A percentile compares a stretch with the other conserved stretches of the same genome.
Conservation (phyloP, 2,113 vertebrate species). For the Leptodactylus fuscus region DNA sequence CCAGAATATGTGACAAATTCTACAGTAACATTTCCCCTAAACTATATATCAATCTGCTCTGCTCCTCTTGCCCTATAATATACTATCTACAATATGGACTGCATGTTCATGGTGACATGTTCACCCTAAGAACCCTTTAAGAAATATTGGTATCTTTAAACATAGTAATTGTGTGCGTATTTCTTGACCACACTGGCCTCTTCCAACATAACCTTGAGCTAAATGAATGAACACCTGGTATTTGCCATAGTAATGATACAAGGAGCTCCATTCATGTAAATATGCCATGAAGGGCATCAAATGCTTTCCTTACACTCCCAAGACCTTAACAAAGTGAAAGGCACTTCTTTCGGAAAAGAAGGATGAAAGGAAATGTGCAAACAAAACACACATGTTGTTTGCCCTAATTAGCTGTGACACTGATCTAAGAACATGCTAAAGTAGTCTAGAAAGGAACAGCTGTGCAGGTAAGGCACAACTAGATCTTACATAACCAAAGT, state of each 20-base stretch:
- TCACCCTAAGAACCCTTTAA: too few species aligned
- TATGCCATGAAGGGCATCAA: background rate
- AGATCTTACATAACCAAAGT: constrained; percentile 63
- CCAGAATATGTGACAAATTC: too few species aligned
- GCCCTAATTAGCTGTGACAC: constrained; percentile 77
- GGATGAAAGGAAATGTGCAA: background rate
- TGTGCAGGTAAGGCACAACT: constrained; percentile 66
- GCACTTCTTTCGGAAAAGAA: background rate
- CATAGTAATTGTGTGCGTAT: too few species aligned
- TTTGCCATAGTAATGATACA: background rate
- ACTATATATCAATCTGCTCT: too few species aligned
- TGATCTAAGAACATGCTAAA: constrained; percentile 75
- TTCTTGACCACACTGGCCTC: background rate
- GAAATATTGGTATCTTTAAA: too few species aligned
- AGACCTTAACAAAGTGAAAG: constrained; percentile 29
- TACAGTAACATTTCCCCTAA: too few species aligned
- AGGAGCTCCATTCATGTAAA: background rate
- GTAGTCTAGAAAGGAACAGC: constrained; percentile 71
- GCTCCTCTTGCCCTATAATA: too few species aligned
- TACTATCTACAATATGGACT: too few species aligned
- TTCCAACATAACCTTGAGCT: background rate
- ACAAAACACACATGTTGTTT: constrained; percentile 67
- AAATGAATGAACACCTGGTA: background rate
- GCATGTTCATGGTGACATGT: too few species aligned
- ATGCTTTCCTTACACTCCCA: background rate